Conservation (phyloP, 2,888 invertebrate species). For the Agrotis puta region DNA sequence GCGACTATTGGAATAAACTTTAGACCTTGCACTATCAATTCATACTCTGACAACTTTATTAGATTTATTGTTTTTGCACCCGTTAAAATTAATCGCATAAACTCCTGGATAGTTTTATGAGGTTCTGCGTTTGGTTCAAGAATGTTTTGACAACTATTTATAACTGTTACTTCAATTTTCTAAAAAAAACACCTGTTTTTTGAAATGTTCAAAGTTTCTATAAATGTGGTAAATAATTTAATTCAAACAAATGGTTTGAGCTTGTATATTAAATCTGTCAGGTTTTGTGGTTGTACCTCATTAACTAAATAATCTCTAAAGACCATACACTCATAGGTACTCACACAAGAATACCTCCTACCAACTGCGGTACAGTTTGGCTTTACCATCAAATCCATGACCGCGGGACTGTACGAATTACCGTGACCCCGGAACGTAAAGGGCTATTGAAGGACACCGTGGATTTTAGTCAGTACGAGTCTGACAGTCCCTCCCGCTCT, state of each 20-base stretch:
- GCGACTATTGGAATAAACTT: constrained; percentile 51
- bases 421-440: no score
- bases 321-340: not conserved
- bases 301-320: not conserved
- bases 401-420: no score
- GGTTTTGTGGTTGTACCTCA: not conserved
- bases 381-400: no score
- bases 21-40: constrained; percentile 53
- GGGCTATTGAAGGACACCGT: no score
- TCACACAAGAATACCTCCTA: no score
- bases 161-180: not conserved
- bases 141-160: not conserved
- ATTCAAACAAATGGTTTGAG: not conserved
- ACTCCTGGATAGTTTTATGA: not conserved
- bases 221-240: no score
- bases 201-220: no score
- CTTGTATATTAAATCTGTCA: not conserved
- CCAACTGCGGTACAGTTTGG: no score
- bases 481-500: no score
- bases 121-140: not conserved
- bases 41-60: constrained; percentile 39
- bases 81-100: constrained; percentile 15
- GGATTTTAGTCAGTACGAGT: no score
- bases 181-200: no score
- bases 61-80: constrained; percentile 48